phyloP scores from a whole-genome alignment of 2,797 vertebrate species.

The Tapirus indicus region DNA sequence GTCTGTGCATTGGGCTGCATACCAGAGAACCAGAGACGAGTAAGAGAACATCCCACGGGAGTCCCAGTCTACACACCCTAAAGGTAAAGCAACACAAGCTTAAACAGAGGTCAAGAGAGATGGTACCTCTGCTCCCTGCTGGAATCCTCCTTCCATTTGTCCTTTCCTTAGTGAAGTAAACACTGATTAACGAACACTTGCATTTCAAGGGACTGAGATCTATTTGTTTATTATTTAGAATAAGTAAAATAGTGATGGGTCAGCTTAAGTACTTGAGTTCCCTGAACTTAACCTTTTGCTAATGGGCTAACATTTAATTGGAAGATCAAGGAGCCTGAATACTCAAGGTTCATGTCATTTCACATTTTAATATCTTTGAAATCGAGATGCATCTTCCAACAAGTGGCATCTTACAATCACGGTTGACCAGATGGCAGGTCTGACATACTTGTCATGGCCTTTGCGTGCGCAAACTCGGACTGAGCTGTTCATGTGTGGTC shows the following conservation, averaged over 20 bases:
- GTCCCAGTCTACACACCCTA: neutral
- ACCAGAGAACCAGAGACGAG: neutral
- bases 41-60: neutral
- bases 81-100: neutral
- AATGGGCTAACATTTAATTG: neutral
- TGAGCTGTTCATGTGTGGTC: neutral
- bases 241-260: neutral
- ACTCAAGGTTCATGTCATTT: neutral
- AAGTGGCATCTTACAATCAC: neutral
- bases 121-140: neutral
- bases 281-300: neutral
- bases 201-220: neutral
- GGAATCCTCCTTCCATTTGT: neutral
- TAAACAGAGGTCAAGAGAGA: neutral
- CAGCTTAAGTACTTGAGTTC: neutral
- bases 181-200: neutral
- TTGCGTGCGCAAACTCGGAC: neutral
- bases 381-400: neutral
- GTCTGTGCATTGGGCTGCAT: neutral
- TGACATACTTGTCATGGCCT: neutral
- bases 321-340: neutral
- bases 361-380: neutral
- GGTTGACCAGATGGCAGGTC: neutral
- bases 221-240: neutral
- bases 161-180: neutral